phyloP scores from a whole-genome alignment of 2,888 invertebrate species.

The Bimastos eiseni region DNA sequence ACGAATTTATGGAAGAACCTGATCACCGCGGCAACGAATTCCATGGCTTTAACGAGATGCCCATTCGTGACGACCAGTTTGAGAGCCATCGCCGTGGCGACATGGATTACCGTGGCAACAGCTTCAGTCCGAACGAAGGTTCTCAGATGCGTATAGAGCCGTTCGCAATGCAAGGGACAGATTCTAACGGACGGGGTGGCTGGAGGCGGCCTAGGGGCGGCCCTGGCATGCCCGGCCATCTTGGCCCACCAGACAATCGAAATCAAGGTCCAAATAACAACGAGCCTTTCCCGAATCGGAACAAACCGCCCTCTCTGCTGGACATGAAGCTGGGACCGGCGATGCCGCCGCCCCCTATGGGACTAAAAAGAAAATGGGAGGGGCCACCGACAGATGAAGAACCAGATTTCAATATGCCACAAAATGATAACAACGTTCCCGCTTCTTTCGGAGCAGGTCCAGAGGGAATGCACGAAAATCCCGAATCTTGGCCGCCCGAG shows the following conservation, averaged over 20 bases:
- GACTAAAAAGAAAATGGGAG: not conserved
- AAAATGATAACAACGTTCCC: not conserved
- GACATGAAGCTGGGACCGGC: slow-evolving; percentile 20
- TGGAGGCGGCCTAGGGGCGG: slow-evolving; percentile 3
- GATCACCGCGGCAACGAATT: not conserved
- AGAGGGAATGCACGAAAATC: slow-evolving; percentile 16
- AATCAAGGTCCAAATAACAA: slow-evolving; percentile 10
- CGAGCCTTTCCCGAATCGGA: slow-evolving; percentile 13
- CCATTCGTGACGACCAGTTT: slow-evolving; percentile 9
- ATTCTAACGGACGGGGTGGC: not conserved
- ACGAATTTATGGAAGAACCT: not conserved
- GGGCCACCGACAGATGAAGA: not conserved
- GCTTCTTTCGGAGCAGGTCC: not conserved
- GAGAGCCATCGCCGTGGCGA: slow-evolving; percentile 5
- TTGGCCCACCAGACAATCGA: not conserved
- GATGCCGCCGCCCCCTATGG: not conserved
- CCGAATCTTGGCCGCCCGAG: not conserved
- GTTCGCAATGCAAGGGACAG: not conserved
- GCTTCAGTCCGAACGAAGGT: not conserved
- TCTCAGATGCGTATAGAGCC: slow-evolving; percentile 17
- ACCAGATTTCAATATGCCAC: not conserved
- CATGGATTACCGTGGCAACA: slow-evolving; percentile 18
- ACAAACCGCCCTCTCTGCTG: slow-evolving; percentile 17
- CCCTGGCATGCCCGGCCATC: not conserved
- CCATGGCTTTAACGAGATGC: not conserved